A percentile compares a stretch with the other conserved stretches of the same genome.
Evolutionary conservation across 2,797 vertebrate species (phyloP).

Genomic region (Paguma larvata): DNA sequence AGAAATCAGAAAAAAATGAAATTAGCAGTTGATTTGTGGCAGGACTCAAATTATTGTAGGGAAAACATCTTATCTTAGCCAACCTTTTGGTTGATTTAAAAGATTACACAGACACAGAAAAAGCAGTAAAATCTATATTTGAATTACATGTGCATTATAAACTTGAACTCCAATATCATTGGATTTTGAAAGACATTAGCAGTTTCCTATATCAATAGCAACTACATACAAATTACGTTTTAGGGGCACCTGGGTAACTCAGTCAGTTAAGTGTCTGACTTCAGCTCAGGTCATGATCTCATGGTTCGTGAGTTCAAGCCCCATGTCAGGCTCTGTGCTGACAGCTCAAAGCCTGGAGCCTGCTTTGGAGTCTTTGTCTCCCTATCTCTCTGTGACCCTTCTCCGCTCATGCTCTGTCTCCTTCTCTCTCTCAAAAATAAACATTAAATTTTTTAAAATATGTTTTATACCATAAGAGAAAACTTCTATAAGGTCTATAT

Average conservation of each 20-base stretch:
- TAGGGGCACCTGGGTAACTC: neutral
- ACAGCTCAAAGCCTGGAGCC: no score
- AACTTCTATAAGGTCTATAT: neutral
- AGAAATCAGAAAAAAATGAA: neutral
- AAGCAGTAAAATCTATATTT: neutral
- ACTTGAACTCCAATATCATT: neutral
- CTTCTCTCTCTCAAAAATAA: no score
- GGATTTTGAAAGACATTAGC: conserved; percentile 10
- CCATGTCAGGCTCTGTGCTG: no score
- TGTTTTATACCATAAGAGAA: neutral
- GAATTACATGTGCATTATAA: neutral
- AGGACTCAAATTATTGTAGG: neutral
- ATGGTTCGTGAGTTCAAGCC: no score
- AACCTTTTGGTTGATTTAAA: neutral
- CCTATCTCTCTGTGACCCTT: no score
- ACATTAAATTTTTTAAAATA: no score
- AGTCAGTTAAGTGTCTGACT: no score
- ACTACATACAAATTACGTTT: neutral
- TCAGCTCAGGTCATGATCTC: no score
- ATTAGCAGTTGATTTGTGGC: neutral
- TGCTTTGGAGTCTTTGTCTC: no score
- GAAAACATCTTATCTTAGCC: neutral
- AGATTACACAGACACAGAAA: neutral
- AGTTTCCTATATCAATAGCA: neutral
- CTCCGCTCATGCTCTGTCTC: no score